Percentiles rank a stretch among this genome's conserved stretches.
Evolutionary conservation across 1,140 invertebrate species (phyloP).

Genomic region (Kradibia gibbosae): DNA sequence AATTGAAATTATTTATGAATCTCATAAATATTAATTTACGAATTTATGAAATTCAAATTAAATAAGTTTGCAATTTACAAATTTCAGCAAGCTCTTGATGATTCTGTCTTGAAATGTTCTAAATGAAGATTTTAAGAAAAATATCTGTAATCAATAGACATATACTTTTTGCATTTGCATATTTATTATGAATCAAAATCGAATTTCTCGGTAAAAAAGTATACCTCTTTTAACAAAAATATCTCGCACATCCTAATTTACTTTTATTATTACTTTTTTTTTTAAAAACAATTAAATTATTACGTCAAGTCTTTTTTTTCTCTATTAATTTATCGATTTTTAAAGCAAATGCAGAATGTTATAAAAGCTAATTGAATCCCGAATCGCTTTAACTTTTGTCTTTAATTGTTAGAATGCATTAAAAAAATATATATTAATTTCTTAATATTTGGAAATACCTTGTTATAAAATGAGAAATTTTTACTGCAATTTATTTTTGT

Average conservation of each 20-base stretch:
- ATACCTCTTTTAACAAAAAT: slow-evolving; percentile 19
- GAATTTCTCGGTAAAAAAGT: slow-evolving; percentile 39
- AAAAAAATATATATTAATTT: too few species aligned
- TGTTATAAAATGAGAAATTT: not conserved
- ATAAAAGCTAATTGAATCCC: too few species aligned
- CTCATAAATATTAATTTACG: slow-evolving; percentile 32
- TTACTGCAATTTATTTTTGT: slow-evolving; percentile 38
- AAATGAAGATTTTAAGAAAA: slow-evolving; percentile 37
- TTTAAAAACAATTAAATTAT: slow-evolving; percentile 10
- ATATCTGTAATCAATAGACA: slow-evolving; percentile 40
- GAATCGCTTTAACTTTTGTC: too few species aligned
- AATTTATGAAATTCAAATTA: slow-evolving; percentile 46
- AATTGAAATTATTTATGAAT: slow-evolving; percentile 43
- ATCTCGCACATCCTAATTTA: slow-evolving; percentile 16
- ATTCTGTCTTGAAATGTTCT: slow-evolving; percentile 41
- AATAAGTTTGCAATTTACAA: slow-evolving; percentile 49
- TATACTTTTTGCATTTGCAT: slow-evolving; percentile 21
- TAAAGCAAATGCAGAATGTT: not conserved
- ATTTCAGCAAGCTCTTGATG: slow-evolving; percentile 49
- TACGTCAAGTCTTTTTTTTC: not conserved
- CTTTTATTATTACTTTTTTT: not conserved
- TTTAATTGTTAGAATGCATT: too few species aligned
- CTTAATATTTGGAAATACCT: not conserved
- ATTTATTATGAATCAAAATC: slow-evolving; percentile 2
- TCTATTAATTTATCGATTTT: not conserved